Conservation (phyloP, 2,113 vertebrate genomes). For the Eulacestoma nigropectus region DNA sequence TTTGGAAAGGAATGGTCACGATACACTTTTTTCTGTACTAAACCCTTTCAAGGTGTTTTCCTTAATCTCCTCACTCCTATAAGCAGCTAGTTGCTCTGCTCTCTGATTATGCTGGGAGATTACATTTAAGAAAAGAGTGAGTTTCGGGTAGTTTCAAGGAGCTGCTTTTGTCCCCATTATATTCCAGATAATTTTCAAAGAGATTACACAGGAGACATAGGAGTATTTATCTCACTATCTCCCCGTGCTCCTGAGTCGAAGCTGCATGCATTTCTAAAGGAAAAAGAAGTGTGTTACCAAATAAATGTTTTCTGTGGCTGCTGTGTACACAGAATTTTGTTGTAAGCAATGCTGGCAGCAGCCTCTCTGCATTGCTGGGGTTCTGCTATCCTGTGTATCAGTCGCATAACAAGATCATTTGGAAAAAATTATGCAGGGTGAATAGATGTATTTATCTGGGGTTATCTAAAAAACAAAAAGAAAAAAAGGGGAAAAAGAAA, state of each 20-base stretch:
- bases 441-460: background rate
- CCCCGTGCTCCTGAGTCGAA: background rate
- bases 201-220: slow-evolving; percentile 8
- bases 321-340: slow-evolving; percentile 30
- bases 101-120: slow-evolving; percentile 12
- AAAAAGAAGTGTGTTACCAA: slow-evolving; percentile 33
- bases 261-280: slow-evolving; percentile 10
- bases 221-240: slow-evolving; percentile 37
- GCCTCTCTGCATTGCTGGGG: background rate
- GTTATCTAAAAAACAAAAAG: background rate
- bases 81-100: background rate
- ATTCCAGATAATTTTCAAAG: slow-evolving; percentile 38
- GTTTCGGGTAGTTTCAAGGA: slow-evolving; percentile 43
- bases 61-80: background rate
- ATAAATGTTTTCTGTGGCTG: slow-evolving; percentile 44
- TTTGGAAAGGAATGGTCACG: background rate
- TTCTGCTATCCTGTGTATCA: slow-evolving; percentile 23
- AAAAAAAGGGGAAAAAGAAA: background rate
- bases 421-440: background rate
- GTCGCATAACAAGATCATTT: background rate
- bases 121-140: background rate
- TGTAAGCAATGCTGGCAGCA: slow-evolving; percentile 18
- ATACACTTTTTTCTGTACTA: background rate
- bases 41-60: slow-evolving; percentile 22
- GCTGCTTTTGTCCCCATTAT: slow-evolving; percentile 48